Base-by-base conservation (phyloP, 2,888 invertebrate genomes). In the Frankliniella fusca region DNA sequence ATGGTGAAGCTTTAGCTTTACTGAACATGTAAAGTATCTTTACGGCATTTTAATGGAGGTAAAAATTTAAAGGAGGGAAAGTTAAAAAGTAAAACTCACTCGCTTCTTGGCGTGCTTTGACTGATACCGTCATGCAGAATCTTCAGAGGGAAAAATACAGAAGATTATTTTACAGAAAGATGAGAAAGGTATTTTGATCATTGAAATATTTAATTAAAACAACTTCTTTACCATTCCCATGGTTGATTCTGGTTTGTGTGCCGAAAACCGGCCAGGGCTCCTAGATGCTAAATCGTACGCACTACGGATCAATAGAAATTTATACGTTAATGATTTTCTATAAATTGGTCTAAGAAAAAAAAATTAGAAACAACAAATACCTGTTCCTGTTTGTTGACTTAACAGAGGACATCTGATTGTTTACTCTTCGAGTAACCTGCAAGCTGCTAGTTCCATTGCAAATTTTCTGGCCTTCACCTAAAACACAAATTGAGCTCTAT, bases 181-280 rank as follows among this genome's bases (percentile, higher is more conserved):
- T 38, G 38, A 3, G 5, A 38, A 38, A 5, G 38, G 2, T 38
- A 38, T 38, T 38, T 12, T 54, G 54, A 54, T 12, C 15, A 54
- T 5, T 20, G 20, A 54, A 54, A 20, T 15, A 27, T 12, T 27
- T 23, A 70, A 23, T 70, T 23, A 10, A 76, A 27, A 9, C 23
- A 27, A 54, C 80, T 79, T 82, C 49, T 76, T 61, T 81, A 84
- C 85, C 84, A 84, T 81, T 50, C 85, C 85, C 82, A 85, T 84
- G n/a, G 84, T 84, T 12, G 84, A 83, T 81, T 84, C 83, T 80
- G 83, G 84, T 83, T 85, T 85, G 81, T 84, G 83, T 48, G 85
- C 85, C 28, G 85, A 81, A 81, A 84, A 84, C 12, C 85, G 79
- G 18, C 83, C 84, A 81, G 70, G 83, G 54, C 80, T 49, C 65